These are phyloP conservation scores for Coccyzus lansbergi DNA, from an alignment of 2,797 vertebrate genomes.

Conservation along the genomic window DNA sequence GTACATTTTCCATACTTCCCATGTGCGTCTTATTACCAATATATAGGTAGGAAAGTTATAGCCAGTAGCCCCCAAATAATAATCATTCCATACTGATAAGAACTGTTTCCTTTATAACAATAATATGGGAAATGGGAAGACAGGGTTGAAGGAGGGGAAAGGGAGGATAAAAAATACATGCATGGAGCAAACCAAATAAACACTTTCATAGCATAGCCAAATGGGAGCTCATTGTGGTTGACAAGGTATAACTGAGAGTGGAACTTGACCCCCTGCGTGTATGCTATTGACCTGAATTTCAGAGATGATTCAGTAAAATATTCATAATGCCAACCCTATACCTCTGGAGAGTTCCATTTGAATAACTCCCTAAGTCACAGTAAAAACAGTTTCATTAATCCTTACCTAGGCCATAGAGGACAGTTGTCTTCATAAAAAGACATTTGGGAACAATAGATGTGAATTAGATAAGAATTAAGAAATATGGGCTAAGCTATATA, in stretches of 20 bases:
- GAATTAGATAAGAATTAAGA: not conserved
- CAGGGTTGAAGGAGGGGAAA: not conserved
- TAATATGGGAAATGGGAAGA: not conserved
- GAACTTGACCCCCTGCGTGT: constrained; percentile 36
- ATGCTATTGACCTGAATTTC: constrained; percentile 62
- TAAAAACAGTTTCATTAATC: constrained; percentile 57
- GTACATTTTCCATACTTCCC: not conserved
- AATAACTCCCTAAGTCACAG: constrained; percentile 64
- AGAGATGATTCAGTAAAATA: constrained; percentile 69
- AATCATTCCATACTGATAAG: not conserved
- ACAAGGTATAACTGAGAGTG: constrained; percentile 44
- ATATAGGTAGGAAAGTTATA: not conserved
- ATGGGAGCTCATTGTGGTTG: constrained; percentile 50
- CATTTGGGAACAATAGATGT: constrained; percentile 10
- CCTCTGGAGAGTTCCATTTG: constrained; percentile 49
- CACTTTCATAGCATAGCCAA: constrained; percentile 32
- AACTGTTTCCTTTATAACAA: not conserved
- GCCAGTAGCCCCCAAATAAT: not conserved
- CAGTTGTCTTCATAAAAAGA: constrained; percentile 1
- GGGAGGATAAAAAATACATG: not conserved
- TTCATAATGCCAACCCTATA: constrained; percentile 67
- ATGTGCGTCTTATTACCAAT: not conserved
- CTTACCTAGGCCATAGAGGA: constrained; percentile 36
- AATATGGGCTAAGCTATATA: not conserved
- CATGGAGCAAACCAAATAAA: constrained; percentile 27